These are phyloP conservation scores for Monochamus alternatus DNA, from an alignment of 2,888 invertebrate species.

Conservation along the genomic window DNA sequence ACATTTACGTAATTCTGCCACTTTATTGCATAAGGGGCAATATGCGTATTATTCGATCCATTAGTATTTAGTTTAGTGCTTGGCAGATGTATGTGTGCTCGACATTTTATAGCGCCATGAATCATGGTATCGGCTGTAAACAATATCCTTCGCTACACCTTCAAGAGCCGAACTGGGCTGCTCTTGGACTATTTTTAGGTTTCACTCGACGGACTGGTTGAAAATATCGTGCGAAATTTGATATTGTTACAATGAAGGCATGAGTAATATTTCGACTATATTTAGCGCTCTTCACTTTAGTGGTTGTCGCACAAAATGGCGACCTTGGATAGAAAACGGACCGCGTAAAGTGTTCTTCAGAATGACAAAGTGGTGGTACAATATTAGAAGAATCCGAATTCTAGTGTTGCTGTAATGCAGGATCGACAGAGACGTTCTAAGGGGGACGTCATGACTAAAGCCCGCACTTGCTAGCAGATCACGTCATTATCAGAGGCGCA, in stretches of 20 bases:
- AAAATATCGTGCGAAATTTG: background rate
- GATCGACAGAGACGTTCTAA: too few relatives aligned
- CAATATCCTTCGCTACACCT: background rate
- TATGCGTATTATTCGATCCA: background rate
- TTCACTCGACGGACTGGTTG: background rate
- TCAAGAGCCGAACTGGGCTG: background rate
- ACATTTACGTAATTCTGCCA: background rate
- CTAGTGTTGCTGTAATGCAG: too few relatives aligned
- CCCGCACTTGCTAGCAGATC: too few relatives aligned
- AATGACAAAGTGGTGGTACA: too few relatives aligned
- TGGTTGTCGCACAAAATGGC: background rate
- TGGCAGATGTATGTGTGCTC: conserved; percentile 4
- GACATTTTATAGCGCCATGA: background rate
- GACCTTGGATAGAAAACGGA: background rate
- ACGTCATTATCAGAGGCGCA: too few relatives aligned
- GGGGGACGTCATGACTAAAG: too few relatives aligned
- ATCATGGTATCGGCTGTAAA: background rate
- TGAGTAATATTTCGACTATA: background rate
- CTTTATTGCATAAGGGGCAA: background rate
- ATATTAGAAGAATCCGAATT: too few relatives aligned
- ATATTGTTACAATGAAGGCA: background rate
- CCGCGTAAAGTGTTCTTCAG: too few relatives aligned
- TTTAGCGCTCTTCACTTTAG: background rate
- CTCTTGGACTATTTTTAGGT: conserved; percentile 5
- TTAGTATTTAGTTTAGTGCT: background rate